phyloP scores from a whole-genome alignment of 2,888 invertebrate genomes.

The Oligia strigilis region DNA sequence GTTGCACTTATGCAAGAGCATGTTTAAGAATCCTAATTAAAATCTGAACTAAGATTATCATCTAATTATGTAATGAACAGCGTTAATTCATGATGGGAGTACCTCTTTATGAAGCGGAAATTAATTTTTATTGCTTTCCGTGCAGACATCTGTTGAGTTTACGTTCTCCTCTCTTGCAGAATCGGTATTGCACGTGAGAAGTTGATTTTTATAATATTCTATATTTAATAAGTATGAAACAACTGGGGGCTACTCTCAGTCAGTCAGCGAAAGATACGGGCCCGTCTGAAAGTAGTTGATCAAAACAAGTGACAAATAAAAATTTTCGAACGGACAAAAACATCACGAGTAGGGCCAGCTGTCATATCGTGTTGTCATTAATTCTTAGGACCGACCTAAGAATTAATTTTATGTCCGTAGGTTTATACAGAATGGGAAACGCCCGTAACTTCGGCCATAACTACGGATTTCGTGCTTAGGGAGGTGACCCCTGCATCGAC shows the following conservation, averaged over 20 bases:
- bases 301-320: too few relatives aligned
- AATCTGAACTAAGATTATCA: conserved; percentile 42
- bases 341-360: too few relatives aligned
- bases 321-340: too few relatives aligned
- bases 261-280: too few relatives aligned
- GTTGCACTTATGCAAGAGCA: conserved; percentile 52
- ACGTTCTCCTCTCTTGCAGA: conserved; percentile 1
- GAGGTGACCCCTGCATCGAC: not conserved
- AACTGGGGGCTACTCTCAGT: not conserved
- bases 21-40: conserved; percentile 46
- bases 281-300: too few relatives aligned
- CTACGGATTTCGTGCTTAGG: too few relatives aligned
- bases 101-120: conserved; percentile 28
- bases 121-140: conserved; percentile 14
- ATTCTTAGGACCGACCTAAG: too few relatives aligned
- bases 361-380: too few relatives aligned
- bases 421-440: too few relatives aligned
- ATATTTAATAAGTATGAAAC: not conserved
- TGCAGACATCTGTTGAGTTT: conserved; percentile 26
- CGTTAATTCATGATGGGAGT: conserved; percentile 30
- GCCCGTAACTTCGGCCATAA: too few relatives aligned
- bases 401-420: too few relatives aligned
- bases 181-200: not conserved
- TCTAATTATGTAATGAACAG: conserved; percentile 40
- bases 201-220: not conserved